Base-by-base conservation (phyloP, 2,888 invertebrate species). In the Amphipyra tragopoginis region DNA sequence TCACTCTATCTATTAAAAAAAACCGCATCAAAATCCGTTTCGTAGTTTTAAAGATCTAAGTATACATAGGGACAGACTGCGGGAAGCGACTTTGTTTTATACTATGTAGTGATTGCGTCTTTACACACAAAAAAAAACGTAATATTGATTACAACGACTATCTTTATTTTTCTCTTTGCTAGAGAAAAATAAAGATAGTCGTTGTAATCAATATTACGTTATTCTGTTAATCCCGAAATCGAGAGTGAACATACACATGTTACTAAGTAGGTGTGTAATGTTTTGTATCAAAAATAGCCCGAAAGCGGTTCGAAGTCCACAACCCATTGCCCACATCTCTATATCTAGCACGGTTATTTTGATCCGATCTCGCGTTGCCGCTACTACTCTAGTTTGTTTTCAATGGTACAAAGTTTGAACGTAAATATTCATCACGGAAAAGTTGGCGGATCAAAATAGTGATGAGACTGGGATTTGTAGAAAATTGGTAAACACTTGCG, bases 291-390 rank as follows among this genome's bases (percentile, higher is more conserved):
- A 61, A 78, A 75, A 77, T 72, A 77, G 51, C 50, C n/a, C 34
- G 62, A 63, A 64, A n/a, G 8, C 42, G 49, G 76, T 64, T 10
- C 75, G 54, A 78, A 77, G 77, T 77, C 77, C 77, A 40, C 29
- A 36, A 55, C 56, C 48, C 48, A 34, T 53, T 45, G 53, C 45
- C 51, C 70, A 72, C 69, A 64, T 49, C 64, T 55, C 79, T 78
- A 78, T 75, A 77, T 64, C 50, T 67, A 72, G 77, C 58, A 34
- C 42, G 48, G 68, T 67, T 77, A 77, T 77, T 77, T 77, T 70
- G 7, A 77, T 68, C 65, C 40, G 40, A 34, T 26, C 39, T 15
- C 48, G 34, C 33, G 58, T 43, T 63, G 45, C 34, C 42, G 47
- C 21, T 10, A 45, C 51, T 50, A 59, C 52, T 40, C 49, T 47